These are phyloP conservation scores for Salvelinus alpinus DNA, from an alignment of 2,113 vertebrate species.

Conservation along the genomic window DNA sequence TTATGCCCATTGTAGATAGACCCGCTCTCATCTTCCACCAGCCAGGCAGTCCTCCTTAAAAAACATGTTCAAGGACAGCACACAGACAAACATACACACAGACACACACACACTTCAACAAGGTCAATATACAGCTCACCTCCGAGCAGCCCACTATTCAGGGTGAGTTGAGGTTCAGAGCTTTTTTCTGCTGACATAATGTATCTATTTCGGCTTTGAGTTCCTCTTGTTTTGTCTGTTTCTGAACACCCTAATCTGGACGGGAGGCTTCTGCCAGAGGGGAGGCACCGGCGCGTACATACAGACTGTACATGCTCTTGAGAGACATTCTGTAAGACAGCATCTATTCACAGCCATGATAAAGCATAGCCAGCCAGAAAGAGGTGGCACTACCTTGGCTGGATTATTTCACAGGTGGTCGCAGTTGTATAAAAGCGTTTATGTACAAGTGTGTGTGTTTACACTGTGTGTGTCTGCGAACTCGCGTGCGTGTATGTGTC, in stretches of 20 bases:
- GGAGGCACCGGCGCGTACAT: slow-evolving; percentile 37
- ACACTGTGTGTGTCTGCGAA: slow-evolving; percentile 32
- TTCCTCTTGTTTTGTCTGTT: slow-evolving; percentile 41
- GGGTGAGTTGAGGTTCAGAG: slow-evolving; percentile 41
- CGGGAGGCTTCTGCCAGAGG: slow-evolving; percentile 50
- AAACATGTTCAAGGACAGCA: background rate
- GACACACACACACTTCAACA: slow-evolving; percentile 11
- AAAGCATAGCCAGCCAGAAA: background rate
- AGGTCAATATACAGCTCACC: slow-evolving; percentile 54
- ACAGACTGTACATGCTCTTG: background rate
- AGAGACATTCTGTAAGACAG: background rate
- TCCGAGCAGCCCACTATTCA: slow-evolving; percentile 43
- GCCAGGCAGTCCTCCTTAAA: background rate
- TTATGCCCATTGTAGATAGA: background rate
- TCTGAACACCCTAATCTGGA: slow-evolving; percentile 54
- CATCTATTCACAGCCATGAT: background rate
- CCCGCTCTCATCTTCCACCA: background rate
- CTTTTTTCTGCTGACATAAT: slow-evolving; percentile 54
- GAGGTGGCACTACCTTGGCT: slow-evolving; percentile 5
- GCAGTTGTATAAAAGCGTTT: background rate
- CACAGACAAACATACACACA: slow-evolving; percentile 1
- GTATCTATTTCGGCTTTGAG: background rate
- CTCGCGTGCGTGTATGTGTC: slow-evolving; percentile 55
- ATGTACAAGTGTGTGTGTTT: slow-evolving; percentile 12
- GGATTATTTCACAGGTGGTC: slow-evolving; percentile 45